phyloP scores from a whole-genome alignment of 2,797 vertebrate species.

The Dipus sagitta region DNA sequence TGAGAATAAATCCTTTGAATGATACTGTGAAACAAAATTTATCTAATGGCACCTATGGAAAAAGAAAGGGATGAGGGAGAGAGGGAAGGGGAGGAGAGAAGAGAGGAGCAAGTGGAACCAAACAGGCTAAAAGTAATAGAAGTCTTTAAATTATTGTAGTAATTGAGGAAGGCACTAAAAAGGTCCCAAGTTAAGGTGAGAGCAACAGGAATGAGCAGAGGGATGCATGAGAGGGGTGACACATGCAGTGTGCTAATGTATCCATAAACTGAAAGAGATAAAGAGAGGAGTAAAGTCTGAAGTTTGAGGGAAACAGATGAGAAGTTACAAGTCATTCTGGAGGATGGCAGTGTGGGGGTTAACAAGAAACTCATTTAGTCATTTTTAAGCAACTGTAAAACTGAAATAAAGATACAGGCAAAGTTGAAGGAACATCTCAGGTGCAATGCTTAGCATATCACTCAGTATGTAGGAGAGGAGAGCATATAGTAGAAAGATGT shows the following conservation, averaged over 20 bases:
- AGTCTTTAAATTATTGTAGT: too few relatives aligned
- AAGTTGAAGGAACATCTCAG: not conserved
- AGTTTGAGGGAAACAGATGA: not conserved
- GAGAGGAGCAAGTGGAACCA: not conserved
- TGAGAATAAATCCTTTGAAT: not conserved
- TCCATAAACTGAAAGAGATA: not conserved
- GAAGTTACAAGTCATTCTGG: not conserved
- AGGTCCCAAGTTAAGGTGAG: not conserved
- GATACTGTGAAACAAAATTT: not conserved
- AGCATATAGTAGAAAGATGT: not conserved
- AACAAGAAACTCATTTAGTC: not conserved
- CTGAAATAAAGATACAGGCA: not conserved
- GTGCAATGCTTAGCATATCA: not conserved
- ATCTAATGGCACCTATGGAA: not conserved
- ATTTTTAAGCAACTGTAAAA: not conserved
- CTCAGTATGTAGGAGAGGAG: not conserved
- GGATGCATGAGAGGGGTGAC: not conserved
- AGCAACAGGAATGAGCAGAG: not conserved
- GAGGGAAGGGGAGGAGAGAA: accelerated
- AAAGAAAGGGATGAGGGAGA: accelerated
- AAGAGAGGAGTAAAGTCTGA: not conserved
- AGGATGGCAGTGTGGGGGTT: not conserved
- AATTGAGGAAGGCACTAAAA: not conserved
- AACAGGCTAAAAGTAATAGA: not conserved
- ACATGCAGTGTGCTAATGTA: not conserved